Percentiles rank a stretch among this genome's conserved stretches.
Evolutionary conservation across 2,113 vertebrate species (phyloP).

Genomic region (Pipa parva): DNA sequence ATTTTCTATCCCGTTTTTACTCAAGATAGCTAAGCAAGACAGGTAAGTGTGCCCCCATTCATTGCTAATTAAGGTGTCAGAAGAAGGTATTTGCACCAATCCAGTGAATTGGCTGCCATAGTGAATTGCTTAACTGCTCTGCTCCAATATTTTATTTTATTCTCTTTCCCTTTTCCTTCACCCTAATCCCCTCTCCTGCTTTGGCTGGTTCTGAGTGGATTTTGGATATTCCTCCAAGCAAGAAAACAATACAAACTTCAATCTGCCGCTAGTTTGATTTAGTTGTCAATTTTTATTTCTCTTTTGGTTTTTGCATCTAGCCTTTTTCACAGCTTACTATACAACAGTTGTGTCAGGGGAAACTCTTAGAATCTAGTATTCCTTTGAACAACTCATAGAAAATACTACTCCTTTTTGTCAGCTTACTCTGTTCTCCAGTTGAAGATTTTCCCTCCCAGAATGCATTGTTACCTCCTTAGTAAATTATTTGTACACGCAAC

Average conservation of each 20-base stretch:
- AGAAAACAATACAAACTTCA: slow-evolving; percentile 41
- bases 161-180: neutral
- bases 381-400: no score
- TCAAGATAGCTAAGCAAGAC: slow-evolving; percentile 57
- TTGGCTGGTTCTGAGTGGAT: slow-evolving; percentile 99
- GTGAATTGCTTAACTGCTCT: slow-evolving; percentile 97
- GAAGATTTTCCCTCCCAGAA: no score
- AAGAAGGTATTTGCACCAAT: slow-evolving; percentile 48
- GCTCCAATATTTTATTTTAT: slow-evolving; percentile 56
- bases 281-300: slow-evolving; percentile 83
- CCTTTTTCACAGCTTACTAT: slow-evolving; percentile 98
- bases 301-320: slow-evolving; percentile 72
- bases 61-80: slow-evolving; percentile 87
- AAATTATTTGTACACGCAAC: no score
- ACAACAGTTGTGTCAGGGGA: no score
- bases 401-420: no score
- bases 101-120: slow-evolving; percentile 73
- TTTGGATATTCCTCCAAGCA: slow-evolving; percentile 73
- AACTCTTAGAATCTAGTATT: no score
- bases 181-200: slow-evolving; percentile 66
- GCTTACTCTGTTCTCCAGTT: no score
- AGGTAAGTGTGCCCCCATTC: slow-evolving; percentile 55
- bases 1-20: slow-evolving; percentile 50
- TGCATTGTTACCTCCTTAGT: no score
- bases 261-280: slow-evolving; percentile 90